These are phyloP conservation scores for Poicephalus gulielmi DNA, from an alignment of 2,113 vertebrate genomes.

Conservation along the genomic window DNA sequence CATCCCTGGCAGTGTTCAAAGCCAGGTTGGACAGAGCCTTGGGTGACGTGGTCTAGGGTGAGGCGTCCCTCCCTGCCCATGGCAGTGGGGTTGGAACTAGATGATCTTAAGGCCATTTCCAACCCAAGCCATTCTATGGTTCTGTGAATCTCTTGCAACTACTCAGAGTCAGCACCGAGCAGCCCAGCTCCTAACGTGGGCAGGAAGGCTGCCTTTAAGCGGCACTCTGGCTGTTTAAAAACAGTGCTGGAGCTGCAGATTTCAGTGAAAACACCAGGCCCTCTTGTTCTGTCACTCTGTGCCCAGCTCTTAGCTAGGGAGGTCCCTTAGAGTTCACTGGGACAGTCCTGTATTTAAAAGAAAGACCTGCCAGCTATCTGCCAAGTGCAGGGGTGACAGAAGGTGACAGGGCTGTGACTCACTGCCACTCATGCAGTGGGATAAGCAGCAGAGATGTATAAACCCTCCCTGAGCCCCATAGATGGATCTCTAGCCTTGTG, in stretches of 20 bases:
- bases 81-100: neutral
- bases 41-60: neutral
- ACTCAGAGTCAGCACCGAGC: neutral
- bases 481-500: neutral
- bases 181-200: fast-evolving
- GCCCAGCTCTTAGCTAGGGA: neutral
- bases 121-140: neutral
- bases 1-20: neutral
- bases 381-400: neutral
- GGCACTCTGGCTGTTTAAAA: neutral
- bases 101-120: neutral
- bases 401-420: neutral
- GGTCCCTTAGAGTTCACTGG: neutral
- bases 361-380: neutral
- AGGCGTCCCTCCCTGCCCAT: neutral
- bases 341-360: neutral
- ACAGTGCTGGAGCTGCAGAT: neutral
- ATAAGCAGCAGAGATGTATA: neutral
- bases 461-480: neutral
- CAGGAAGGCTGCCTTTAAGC: neutral
- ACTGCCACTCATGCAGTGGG: neutral
- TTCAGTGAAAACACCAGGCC: neutral
- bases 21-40: neutral
- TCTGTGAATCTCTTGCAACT: neutral
- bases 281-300: neutral